These are phyloP conservation scores for Corvus hawaiiensis DNA, from an alignment of 2,113 vertebrate species.

Conservation along the genomic window DNA sequence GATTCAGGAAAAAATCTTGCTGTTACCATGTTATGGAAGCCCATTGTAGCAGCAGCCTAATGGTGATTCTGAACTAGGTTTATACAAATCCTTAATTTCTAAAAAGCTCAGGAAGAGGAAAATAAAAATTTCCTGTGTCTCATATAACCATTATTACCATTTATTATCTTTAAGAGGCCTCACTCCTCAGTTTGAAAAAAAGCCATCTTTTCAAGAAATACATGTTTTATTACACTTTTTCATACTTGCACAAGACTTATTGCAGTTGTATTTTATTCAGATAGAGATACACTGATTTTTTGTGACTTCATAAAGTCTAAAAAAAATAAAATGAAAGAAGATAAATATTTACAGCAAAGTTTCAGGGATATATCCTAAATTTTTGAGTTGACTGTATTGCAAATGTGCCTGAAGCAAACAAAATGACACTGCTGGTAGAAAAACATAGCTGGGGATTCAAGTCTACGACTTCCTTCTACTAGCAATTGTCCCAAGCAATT, in stretches of 20 bases:
- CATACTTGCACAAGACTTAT: neutral
- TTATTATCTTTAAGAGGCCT: neutral
- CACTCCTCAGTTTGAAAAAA: neutral
- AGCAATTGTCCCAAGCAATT: neutral
- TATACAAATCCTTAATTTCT: neutral
- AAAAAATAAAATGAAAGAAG: neutral
- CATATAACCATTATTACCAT: neutral
- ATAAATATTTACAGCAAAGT: neutral
- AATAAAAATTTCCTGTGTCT: neutral
- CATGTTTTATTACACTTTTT: neutral
- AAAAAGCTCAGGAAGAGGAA: neutral
- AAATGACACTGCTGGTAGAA: neutral
- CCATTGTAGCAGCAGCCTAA: neutral
- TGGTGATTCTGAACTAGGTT: neutral
- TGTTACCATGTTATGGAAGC: neutral
- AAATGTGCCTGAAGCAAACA: neutral
- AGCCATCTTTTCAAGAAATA: neutral
- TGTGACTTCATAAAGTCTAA: neutral
- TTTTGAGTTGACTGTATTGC: neutral
- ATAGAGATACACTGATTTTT: neutral
- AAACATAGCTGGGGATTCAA: neutral
- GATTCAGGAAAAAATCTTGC: neutral
- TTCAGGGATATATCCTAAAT: neutral
- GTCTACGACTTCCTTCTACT: fast-evolving
- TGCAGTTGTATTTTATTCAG: neutral